Base-by-base conservation (phyloP, 2,113 vertebrate genomes). In the Argyrosomus japonicus region DNA sequence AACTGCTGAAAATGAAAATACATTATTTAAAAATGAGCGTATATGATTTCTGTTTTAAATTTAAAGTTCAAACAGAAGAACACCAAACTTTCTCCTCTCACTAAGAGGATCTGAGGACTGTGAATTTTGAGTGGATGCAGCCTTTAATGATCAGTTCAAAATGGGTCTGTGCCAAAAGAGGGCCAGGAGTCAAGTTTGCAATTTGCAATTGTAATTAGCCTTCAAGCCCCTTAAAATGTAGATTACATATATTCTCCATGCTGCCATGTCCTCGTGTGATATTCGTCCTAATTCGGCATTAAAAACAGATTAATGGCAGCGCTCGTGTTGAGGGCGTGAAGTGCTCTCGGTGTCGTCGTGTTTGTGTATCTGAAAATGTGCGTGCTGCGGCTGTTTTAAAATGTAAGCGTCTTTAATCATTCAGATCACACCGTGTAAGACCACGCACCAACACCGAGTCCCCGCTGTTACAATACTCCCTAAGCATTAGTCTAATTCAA, bases 201-300 rank as follows among this genome's bases (percentile, higher is more conserved):
- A 84, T 90, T 89, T 89, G 81, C 83, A 89, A 89, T 86, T 88
- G 71, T 79, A 86, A 86, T 90, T 76, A 83, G 71, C 69, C 74
- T 51, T 43, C 65, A 50, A 82, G 80, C 77, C 57, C 83, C 68
- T 88, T 86, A 58, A 84, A 83, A 88, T 88, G 82, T 77, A 83
- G 71, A 85, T 82, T 79, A 63, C 63, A 56, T 65, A 77, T 68
- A 83, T 81, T 56, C 69, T 70, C 32, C 75, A 29, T 27, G 77
- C 76, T 12, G 32, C 65, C 51, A 7, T 58, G 77, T 83, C 25
- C 65, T 87, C 25, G 4, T 72, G 72, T 71, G 71, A 79, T 80
- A 67, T 68, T 71, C 25, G 23, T 23, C 73, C 36, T 76, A 86
- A 87, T 68, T 77, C 43, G 14, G 36, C 76, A 47, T 88, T 79